These are phyloP conservation scores for Trichogramma evanescens DNA, from an alignment of 2,888 invertebrate genomes.

Conservation along the genomic window DNA sequence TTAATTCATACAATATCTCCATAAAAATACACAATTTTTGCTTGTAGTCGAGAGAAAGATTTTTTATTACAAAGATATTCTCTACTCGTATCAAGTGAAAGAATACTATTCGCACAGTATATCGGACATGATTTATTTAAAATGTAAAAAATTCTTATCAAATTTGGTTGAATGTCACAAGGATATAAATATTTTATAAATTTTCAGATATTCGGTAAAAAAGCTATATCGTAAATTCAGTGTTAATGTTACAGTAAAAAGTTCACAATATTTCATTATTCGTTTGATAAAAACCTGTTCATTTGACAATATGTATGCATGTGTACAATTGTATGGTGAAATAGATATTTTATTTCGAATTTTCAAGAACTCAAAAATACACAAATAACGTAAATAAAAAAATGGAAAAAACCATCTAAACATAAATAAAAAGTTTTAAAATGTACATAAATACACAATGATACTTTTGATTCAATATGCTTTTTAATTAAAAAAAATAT, in stretches of 20 bases:
- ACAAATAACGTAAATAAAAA: conserved; percentile 18
- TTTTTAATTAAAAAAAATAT: conserved; percentile 19
- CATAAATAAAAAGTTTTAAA: conserved; percentile 16
- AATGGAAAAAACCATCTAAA: conserved; percentile 18
- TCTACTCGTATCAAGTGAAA: background rate
- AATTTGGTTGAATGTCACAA: conserved; percentile 7
- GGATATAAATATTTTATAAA: conserved; percentile 3
- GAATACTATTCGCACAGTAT: conserved; percentile 7
- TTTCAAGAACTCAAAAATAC: conserved; percentile 16
- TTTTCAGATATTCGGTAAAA: background rate
- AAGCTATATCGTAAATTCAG: background rate
- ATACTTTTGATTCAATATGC: conserved; percentile 19
- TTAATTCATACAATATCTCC: conserved; percentile 17
- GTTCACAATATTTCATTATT: conserved; percentile 10
- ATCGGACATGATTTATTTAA: conserved; percentile 2
- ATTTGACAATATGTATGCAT: conserved; percentile 6
- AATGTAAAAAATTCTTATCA: conserved; percentile 10
- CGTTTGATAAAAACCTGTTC: conserved; percentile 8
- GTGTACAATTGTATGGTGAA: background rate
- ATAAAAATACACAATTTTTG: conserved; percentile 16
- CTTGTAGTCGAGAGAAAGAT: conserved; percentile 4
- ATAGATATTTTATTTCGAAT: conserved; percentile 12
- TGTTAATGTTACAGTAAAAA: conserved; percentile 3
- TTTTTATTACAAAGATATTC: conserved; percentile 4
- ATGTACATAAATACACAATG: conserved; percentile 24